Base-by-base conservation (phyloP, 2,797 vertebrate genomes). In the Anolis apletophallus region DNA sequence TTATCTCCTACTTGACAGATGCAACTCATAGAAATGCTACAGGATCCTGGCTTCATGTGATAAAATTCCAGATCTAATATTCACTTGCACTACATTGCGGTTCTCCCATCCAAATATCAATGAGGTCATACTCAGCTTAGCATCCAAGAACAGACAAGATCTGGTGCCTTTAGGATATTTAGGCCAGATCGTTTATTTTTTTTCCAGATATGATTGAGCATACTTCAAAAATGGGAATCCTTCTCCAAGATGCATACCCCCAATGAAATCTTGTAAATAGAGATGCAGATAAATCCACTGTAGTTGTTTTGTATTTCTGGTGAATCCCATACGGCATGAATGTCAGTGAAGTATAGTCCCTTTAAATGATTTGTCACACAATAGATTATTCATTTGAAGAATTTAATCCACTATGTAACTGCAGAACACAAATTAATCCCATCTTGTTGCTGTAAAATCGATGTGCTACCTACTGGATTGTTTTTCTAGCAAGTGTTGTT, bases 401-500 rank as follows among this genome's bases (percentile, higher is more conserved):
- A 81, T 86, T 68, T 57, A 76, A 36, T 54, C 52, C 17, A 57
- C 32, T 50, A 3, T 13, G 36, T 2, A 34, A 50, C 55, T 52
- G 32, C 52, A 73, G 36, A 57, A 54, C 21, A 74, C 46, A 67
- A 75, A 50, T 52, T 21, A 19, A 75, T 76, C n/a, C 29, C n/a
- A 7, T 61, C 10, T 59, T 67, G 40, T 50, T 55, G 34, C 52
- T 55, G 57, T 74, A 78, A 86, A 74, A 61, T 34, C 3, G 54
- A 52, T 74, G 40, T 54, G n/a, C 46, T 86, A 59, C 64, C 72
- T 81, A 64, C 64, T 12, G 57, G 68, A 68, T 52, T 57, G 72
- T 64, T 71, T 59, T 59, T 34, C 80, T 16, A 88, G 88, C 87
- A 59, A 87, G 85, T 68, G 55, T 3, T 13, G 67, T 80, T 90